Percentiles rank a stretch among this genome's conserved stretches.
These are phyloP conservation scores for Acanthacorydalis orientalis DNA, from an alignment of 2,888 invertebrate species.

Conservation along the genomic window DNA sequence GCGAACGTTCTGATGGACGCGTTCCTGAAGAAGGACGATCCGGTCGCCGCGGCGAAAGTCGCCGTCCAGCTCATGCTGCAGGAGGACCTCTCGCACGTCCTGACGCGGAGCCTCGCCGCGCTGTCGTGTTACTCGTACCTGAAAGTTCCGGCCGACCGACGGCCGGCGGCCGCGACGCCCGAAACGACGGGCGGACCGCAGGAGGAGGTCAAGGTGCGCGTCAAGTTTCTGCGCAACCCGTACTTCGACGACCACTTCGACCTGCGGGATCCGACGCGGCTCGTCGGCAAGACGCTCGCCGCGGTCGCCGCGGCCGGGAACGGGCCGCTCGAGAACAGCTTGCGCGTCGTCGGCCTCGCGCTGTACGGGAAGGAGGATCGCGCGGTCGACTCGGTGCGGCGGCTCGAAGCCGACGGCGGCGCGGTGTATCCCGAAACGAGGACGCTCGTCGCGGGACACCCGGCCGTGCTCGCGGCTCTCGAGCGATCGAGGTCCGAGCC, in stretches of 20 bases:
- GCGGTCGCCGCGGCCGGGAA: conserved; percentile 35
- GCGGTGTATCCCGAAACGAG: conserved; percentile 27
- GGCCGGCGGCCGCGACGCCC: conserved; percentile 19
- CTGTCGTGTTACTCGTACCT: conserved; percentile 62
- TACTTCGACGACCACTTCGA: conserved; percentile 86
- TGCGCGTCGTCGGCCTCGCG: conserved; percentile 46
- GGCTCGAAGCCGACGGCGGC: conserved; percentile 11
- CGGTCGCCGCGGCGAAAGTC: conserved; percentile 53
- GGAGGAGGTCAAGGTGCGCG: conserved; percentile 34
- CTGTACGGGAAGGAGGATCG: conserved; percentile 49
- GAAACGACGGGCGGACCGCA: conserved; percentile 22
- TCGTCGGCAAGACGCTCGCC: conserved; percentile 70
- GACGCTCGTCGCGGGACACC: conserved; percentile 22
- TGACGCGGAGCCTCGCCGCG: conserved; percentile 49
- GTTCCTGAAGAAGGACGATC: conserved; percentile 52
- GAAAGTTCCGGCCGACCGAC: conserved; percentile 31
- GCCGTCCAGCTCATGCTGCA: conserved; percentile 74
- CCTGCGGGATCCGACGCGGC: conserved; percentile 46
- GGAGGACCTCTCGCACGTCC: conserved; percentile 62
- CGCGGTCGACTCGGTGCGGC: conserved; percentile 18
- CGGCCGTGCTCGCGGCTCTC: conserved; percentile 24
- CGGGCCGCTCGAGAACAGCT: conserved; percentile 35
- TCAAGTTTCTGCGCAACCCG: conserved; percentile 63
- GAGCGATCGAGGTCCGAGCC: conserved; percentile 17
- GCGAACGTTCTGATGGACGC: conserved; percentile 68